Evolutionary conservation across 2,888 invertebrate species (phyloP).

Genomic region (Drosophila subquinaria): DNA sequence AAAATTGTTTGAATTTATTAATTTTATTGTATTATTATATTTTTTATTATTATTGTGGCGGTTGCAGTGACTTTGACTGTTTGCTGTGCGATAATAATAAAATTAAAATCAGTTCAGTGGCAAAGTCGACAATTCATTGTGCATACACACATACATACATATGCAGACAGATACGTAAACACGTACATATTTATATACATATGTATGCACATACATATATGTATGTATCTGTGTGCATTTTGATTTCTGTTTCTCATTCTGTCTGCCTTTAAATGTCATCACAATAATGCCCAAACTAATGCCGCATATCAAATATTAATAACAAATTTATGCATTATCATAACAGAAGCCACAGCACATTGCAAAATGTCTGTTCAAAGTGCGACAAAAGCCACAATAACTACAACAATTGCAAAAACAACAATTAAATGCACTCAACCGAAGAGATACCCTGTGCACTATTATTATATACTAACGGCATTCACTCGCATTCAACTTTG

Average conservation of each 20-base stretch:
- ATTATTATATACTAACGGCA: not conserved
- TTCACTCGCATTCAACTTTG: not conserved
- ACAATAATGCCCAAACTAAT: conserved; percentile 34
- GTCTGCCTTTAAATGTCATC: not conserved
- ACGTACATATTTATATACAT: not conserved
- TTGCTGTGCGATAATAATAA: conserved; percentile 41
- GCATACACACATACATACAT: not conserved
- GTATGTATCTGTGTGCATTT: conserved; percentile 7
- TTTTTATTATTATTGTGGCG: conserved; percentile 9
- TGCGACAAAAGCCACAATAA: conserved; percentile 7
- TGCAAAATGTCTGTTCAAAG: conserved; percentile 24
- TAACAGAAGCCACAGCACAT: conserved; percentile 38
- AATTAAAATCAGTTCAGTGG: conserved; percentile 67
- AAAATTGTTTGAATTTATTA: conserved; percentile 59
- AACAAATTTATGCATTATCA: conserved; percentile 65
- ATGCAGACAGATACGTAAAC: not conserved
- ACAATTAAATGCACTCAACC: conserved; percentile 2
- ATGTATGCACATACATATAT: not conserved
- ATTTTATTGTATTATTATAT: conserved; percentile 28
- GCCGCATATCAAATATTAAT: conserved; percentile 57
- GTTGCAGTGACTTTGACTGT: conserved; percentile 18
- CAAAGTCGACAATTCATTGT: conserved; percentile 61
- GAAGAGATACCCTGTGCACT: conserved; percentile 12
- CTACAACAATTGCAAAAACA: conserved; percentile 1
- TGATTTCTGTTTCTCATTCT: conserved; percentile 5